Percentiles rank a stretch among this genome's conserved stretches.
These are phyloP conservation scores for Drosophila aldrichi DNA, from an alignment of 2,888 invertebrate genomes.

Conservation along the genomic window DNA sequence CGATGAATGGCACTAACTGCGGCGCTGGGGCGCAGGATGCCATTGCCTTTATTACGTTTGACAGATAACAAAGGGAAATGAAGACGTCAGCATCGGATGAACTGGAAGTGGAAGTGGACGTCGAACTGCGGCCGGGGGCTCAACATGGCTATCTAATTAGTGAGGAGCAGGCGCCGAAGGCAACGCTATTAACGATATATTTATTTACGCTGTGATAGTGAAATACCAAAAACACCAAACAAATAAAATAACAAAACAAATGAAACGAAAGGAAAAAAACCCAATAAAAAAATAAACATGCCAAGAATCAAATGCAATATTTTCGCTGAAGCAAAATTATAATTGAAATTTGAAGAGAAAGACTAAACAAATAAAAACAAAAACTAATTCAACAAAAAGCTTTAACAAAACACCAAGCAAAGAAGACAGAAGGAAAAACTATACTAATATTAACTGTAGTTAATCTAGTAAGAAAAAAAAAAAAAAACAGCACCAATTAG, in stretches of 20 bases:
- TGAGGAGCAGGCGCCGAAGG: slow-evolving; percentile 55
- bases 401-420: slow-evolving; percentile 73
- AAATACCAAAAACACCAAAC: slow-evolving; percentile 62
- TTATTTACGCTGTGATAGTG: slow-evolving; percentile 78
- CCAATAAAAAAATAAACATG: slow-evolving; percentile 31
- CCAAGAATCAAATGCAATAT: slow-evolving; percentile 72
- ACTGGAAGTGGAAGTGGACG: slow-evolving; percentile 54
- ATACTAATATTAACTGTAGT: slow-evolving; percentile 26
- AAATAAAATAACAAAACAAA: slow-evolving; percentile 24
- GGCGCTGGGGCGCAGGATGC: slow-evolving; percentile 54
- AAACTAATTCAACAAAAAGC: slow-evolving; percentile 67
- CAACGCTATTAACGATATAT: slow-evolving; percentile 52
- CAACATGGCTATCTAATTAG: slow-evolving; percentile 60
- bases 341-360: slow-evolving; percentile 35
- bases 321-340: slow-evolving; percentile 48
- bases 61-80: slow-evolving; percentile 64
- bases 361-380: slow-evolving; percentile 29
- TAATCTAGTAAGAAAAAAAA: slow-evolving; percentile 60
- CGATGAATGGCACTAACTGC: slow-evolving; percentile 59
- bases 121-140: slow-evolving; percentile 55
- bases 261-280: slow-evolving; percentile 28
- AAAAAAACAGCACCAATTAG: slow-evolving; percentile 71
- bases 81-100: slow-evolving; percentile 67
- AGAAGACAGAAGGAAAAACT: slow-evolving; percentile 17
- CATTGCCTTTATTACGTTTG: slow-evolving; percentile 57